Evolutionary conservation across 2,888 invertebrate genomes (phyloP), one percentile per base, ranked within the genome.

Genomic region (Isotomurus palustris): DNA sequence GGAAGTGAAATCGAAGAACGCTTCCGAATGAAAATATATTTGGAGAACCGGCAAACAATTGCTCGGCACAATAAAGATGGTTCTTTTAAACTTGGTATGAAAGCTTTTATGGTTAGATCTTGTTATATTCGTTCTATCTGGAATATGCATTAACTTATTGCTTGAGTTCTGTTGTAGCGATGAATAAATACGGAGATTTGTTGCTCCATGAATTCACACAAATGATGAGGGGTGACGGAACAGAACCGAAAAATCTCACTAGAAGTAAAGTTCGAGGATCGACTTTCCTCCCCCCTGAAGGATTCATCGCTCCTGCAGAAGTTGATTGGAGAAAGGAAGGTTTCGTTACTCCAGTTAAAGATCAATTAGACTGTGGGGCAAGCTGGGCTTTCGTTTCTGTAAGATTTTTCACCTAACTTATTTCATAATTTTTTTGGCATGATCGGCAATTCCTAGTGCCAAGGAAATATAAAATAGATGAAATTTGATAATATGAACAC

Each of bases 341-440:
- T 45, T 90, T 89, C 62, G 93, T 94, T 58, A 92, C 93, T 14
- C 82, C 81, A 1, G 79, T 94, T 66, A 93, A 94, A 77, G 86
- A 94, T 80, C 93, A 94, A 81, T 90, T 87, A 72, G 83, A 84
- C 73, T 92, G 92, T 76, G 92, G 91, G 60, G 89, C 89, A 3
- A 93, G 92, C 80, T 94, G 93, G 93, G 83, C 91, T 44, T 94
- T 94, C 81, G 91, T 90, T 72, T 79, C 88, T 21, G 86, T 86
- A 76, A 83, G 84, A 48, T 48, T 29, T 29, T 29, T 38, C 28
- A 6, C 8, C 10, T 51, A 38, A 38, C 25, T 47, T 35, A 17
- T 36, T 40, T 24, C 5, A 41, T 3, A 21, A 1, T 19, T 32
- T 32, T 32, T 10, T 10, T 12, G 32, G 12, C 12, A 8, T 12